Conservation (phyloP, 2,113 vertebrate species). For the Callithrix jacchus region DNA sequence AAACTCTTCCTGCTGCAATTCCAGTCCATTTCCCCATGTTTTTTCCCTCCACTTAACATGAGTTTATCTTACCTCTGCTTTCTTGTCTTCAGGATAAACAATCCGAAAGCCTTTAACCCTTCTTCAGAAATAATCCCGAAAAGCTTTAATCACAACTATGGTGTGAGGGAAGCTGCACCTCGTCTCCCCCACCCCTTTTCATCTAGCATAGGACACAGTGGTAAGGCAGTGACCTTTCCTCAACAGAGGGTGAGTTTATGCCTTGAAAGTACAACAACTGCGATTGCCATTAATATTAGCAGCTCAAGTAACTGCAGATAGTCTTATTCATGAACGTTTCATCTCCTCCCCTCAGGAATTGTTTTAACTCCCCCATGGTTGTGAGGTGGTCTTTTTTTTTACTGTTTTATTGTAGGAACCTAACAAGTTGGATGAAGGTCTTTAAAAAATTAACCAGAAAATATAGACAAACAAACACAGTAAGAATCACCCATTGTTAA, state of each 20-base stretch:
- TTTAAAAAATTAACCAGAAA: constrained; percentile 40
- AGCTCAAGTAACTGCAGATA: not conserved
- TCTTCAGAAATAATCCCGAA: not conserved
- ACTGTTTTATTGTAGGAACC: not conserved
- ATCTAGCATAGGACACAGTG: not conserved
- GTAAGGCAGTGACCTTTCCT: not conserved
- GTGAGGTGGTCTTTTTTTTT: not conserved
- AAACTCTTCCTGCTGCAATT: not conserved
- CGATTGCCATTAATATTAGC: constrained; percentile 25
- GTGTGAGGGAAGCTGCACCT: too few relatives aligned
- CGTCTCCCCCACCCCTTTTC: not conserved
- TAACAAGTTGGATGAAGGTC: not conserved
- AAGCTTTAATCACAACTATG: not conserved
- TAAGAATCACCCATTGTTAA: not conserved
- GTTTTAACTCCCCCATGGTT: not conserved
- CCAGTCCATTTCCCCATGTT: not conserved
- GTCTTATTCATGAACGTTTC: not conserved
- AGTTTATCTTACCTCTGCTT: constrained; percentile 19
- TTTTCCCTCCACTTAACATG: not conserved
- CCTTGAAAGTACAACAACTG: constrained; percentile 3
- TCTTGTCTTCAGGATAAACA: not conserved
- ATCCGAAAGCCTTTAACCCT: not conserved
- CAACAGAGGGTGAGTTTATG: not conserved
- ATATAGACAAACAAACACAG: not conserved
- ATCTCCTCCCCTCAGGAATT: not conserved